Conservation (phyloP, 1,140 invertebrate species). For the Megathymus violae region DNA sequence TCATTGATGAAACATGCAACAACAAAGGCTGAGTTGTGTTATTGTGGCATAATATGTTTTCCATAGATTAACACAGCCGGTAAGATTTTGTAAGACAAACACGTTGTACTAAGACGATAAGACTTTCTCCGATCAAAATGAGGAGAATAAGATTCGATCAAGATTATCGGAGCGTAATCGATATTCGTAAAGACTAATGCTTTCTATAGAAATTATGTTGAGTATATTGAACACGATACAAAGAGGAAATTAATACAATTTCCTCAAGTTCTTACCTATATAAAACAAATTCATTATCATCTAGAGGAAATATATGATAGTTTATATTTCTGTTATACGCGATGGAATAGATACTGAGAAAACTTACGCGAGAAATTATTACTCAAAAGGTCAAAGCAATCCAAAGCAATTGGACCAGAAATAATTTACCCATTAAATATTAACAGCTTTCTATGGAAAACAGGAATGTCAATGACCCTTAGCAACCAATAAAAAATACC, state of each 20-base stretch:
- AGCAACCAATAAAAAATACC: slow-evolving; percentile 3
- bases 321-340: neutral
- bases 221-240: slow-evolving; percentile 60
- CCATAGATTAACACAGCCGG: slow-evolving; percentile 35
- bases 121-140: slow-evolving; percentile 70
- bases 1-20: too few species aligned
- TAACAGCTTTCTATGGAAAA: neutral
- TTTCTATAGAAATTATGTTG: slow-evolving; percentile 64
- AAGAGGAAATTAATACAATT: slow-evolving; percentile 53
- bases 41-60: slow-evolving; percentile 39
- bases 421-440: slow-evolving; percentile 5
- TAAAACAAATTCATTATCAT: neutral
- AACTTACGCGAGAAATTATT: neutral
- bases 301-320: neutral
- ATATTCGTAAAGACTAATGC: slow-evolving; percentile 56
- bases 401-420: neutral
- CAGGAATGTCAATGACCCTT: neutral
- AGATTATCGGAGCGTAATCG: slow-evolving; percentile 68
- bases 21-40: slow-evolving; percentile 42
- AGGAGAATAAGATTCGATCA: slow-evolving; percentile 55
- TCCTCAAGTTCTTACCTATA: slow-evolving; percentile 30
- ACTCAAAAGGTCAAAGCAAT: neutral
- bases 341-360: neutral
- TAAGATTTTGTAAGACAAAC: slow-evolving; percentile 36
- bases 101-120: slow-evolving; percentile 43